Evolutionary conservation across 2,888 invertebrate species (phyloP), one percentile per base, ranked within the genome.

Genomic region (Margaritifera margaritifera): DNA sequence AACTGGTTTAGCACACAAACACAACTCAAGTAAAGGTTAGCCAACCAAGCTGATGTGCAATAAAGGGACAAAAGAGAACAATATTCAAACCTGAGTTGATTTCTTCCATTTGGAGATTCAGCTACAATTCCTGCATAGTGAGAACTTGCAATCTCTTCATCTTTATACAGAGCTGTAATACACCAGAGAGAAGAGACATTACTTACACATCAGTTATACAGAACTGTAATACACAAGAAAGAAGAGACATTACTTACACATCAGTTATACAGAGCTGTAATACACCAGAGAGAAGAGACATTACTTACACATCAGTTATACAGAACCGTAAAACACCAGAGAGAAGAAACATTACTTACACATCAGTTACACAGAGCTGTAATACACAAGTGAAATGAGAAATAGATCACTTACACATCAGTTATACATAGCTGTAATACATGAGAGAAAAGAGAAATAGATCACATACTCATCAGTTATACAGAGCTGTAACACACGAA

Each of bases 71-170:
- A 42, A 42, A 42, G 42, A 42, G 42, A 42, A 42, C 15, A 42
- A 11, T 42, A 42, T 42, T 15, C 42, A 42, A 42, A 94, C 94
- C 95, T 92, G 85, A 92, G 94, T 65, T 91, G 92, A 87, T 96
- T 96, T 50, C 93, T 92, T 0, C 92, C 92, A 82, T 94, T 94
- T 0, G 95, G 95, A 64, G 94, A 92, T 85, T 96, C 96, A 0
- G 95, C 95, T 0, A 96, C 92, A 0, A 96, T 92, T 0, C 96
- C 96, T 0, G 95, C 94, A 87, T 94, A 95, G 81, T 82, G 89
- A 51, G 80, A 18, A 91, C 91, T 75, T 91, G 92, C 18, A 89
- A 90, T 55, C 75, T 84, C 77, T 81, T 92, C 91, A 80, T 94
- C 94, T 74, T 92, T 93, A 88, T 95, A 96, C 62, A 94, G 91